Evolutionary conservation across 2,888 invertebrate species (phyloP).

Genomic region (Hydropsyche betteni): DNA sequence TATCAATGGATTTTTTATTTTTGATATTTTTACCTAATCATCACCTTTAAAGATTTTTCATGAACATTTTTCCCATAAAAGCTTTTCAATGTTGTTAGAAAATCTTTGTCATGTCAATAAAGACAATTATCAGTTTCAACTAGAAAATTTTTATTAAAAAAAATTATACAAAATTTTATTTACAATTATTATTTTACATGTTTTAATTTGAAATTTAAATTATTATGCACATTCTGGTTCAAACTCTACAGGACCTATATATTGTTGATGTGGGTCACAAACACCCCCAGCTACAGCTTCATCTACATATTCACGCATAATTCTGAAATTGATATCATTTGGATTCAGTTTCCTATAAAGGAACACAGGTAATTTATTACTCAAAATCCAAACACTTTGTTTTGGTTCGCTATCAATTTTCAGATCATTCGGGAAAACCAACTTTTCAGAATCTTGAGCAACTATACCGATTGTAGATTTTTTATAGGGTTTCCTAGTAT

Average conservation of each 20-base stretch:
- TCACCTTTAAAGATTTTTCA: too few species aligned
- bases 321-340: conserved; percentile 76
- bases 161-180: background rate
- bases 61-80: too few species aligned
- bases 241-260: conserved; percentile 52
- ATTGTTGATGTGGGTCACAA: conserved; percentile 70
- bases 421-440: conserved; percentile 84
- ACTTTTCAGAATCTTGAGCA: conserved; percentile 69
- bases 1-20: too few species aligned
- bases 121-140: too few species aligned
- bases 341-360: conserved; percentile 72
- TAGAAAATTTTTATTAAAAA: background rate
- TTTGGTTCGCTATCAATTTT: conserved; percentile 75
- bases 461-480: conserved; percentile 71
- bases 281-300: conserved; percentile 73
- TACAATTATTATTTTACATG: background rate
- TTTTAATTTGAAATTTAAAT: conserved; percentile 12
- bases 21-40: too few species aligned
- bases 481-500: conserved; percentile 74
- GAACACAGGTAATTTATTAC: conserved; percentile 78
- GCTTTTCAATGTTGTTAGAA: too few species aligned
- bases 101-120: too few species aligned
- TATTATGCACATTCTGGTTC: conserved; percentile 44
- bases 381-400: conserved; percentile 80
- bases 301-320: conserved; percentile 72